These are phyloP conservation scores for Perodicticus potto DNA, from an alignment of 2,797 vertebrate genomes.

Conservation along the genomic window DNA sequence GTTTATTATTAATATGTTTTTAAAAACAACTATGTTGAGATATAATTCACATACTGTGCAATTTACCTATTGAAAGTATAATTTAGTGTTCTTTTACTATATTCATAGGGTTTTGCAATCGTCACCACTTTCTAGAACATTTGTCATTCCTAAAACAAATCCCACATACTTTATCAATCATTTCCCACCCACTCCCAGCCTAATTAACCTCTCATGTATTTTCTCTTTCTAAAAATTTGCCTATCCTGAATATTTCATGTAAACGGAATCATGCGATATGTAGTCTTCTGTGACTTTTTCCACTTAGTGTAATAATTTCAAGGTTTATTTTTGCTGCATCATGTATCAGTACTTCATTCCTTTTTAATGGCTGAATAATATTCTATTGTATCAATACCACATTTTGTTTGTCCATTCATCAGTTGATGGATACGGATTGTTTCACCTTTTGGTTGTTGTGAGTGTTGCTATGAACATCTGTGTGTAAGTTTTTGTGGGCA, in stretches of 20 bases:
- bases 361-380: not conserved
- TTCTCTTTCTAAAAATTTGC: not conserved
- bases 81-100: not conserved
- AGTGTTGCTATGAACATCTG: not conserved
- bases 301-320: not conserved
- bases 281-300: not conserved
- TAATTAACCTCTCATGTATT: not conserved
- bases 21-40: not conserved
- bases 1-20: not conserved
- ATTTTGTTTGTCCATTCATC: not conserved
- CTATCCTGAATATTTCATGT: not conserved
- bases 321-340: not conserved
- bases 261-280: not conserved
- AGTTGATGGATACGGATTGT: not conserved
- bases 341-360: not conserved
- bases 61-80: not conserved
- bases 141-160: not conserved
- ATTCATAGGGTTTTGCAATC: not conserved
- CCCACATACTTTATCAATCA: not conserved
- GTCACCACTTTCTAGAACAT: not conserved
- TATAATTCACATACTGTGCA: not conserved
- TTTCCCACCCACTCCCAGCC: not conserved
- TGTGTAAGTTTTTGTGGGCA: not conserved
- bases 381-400: rapidly evolving
- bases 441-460: not conserved